phyloP scores from a whole-genome alignment of 92 coral and sea anemone species.

The Nematostella vectensis region DNA sequence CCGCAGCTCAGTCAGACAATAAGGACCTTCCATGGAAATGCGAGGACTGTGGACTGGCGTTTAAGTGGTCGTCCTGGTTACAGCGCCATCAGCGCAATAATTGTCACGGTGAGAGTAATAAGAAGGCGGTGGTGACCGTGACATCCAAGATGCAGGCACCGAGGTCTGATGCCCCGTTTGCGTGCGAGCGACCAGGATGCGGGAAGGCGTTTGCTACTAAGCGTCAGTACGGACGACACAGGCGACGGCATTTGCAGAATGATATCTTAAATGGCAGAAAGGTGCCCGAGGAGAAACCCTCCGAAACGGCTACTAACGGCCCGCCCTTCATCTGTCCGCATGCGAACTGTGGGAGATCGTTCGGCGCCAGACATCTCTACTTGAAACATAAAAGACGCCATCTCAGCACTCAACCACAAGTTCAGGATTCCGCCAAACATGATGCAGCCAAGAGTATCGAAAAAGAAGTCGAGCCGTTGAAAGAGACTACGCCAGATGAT shows the following conservation, averaged over 20 bases:
- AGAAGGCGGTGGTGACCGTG: conserved; percentile 1
- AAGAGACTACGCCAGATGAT: background rate
- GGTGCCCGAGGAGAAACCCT: background rate
- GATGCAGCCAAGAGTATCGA: background rate
- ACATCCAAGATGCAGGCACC: too few relatives aligned
- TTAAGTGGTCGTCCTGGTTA: conserved; percentile 20
- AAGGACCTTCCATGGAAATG: conserved; percentile 20
- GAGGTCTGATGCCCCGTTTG: background rate
- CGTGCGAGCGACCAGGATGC: conserved; percentile 16
- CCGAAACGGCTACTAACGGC: background rate
- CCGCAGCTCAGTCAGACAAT: background rate
- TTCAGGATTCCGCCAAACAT: background rate
- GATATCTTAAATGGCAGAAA: background rate
- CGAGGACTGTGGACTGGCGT: conserved; percentile 21
- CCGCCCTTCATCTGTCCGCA: conserved; percentile 10
- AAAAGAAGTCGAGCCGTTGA: background rate
- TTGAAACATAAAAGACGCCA: conserved; percentile 16
- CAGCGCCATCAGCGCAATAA: conserved; percentile 24
- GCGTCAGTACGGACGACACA: conserved; percentile 19
- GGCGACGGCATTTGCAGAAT: conserved; percentile 8
- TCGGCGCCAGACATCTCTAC: conserved; percentile 11
- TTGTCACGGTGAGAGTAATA: conserved; percentile 3
- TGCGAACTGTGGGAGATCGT: conserved; percentile 13
- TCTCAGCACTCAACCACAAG: background rate
- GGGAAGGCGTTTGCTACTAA: conserved; percentile 14